Conservation (phyloP, 2,888 invertebrate genomes). For the Cerastis rubricosa region DNA sequence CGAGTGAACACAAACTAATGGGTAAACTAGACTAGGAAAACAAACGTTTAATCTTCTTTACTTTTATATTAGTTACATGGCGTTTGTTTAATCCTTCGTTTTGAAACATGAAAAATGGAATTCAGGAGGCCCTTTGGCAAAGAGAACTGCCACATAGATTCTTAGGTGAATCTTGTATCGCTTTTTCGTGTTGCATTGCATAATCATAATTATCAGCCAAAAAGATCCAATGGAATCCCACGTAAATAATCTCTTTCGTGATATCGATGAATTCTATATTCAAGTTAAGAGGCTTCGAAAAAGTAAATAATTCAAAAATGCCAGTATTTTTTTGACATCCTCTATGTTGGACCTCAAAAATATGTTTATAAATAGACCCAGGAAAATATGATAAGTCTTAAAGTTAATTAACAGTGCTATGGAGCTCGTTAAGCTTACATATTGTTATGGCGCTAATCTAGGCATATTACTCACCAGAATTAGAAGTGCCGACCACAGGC, state of each 20-base stretch:
- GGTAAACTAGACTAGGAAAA: conserved; percentile 37
- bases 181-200: not conserved
- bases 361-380: not conserved
- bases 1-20: conserved; percentile 21
- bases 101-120: conserved; percentile 27
- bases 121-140: not conserved
- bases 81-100: conserved; percentile 38
- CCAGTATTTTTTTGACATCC: not conserved
- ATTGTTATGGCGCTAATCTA: conserved; percentile 60
- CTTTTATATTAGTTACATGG: conserved; percentile 21
- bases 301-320: not conserved
- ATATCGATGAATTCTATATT: not conserved
- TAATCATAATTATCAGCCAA: not conserved
- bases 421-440: conserved; percentile 63
- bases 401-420: conserved; percentile 8
- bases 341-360: not conserved
- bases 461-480: conserved; percentile 59
- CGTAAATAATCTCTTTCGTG: not conserved
- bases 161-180: not conserved
- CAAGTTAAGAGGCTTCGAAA: not conserved
- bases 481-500: conserved; percentile 57
- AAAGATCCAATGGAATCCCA: not conserved
- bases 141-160: not conserved
- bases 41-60: conserved; percentile 55
- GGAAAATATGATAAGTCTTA: not conserved